A percentile compares a stretch with the other conserved stretches of the same genome.
Conservation (phyloP, 2,113 vertebrate species). For the Ceuthmochares aereus region DNA sequence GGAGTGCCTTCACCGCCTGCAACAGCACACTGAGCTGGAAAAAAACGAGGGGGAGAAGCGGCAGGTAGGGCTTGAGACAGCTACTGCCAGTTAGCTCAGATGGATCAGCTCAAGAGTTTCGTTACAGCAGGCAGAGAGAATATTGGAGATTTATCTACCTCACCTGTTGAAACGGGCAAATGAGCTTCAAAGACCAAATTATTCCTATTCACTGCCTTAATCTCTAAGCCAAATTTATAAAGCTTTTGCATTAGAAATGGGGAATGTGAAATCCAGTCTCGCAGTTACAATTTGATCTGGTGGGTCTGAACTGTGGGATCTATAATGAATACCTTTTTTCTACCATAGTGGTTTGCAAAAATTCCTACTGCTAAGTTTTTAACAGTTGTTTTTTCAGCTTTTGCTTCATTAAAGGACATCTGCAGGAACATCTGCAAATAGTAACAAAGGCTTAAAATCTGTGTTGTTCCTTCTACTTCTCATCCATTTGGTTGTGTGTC, state of each 20-base stretch:
- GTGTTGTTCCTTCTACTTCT: background rate
- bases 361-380: background rate
- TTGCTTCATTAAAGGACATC: background rate
- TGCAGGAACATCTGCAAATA: background rate
- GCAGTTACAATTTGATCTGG: background rate
- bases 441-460: background rate
- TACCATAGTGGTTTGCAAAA: background rate
- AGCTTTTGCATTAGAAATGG: background rate
- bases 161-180: background rate
- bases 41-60: constrained; percentile 84
- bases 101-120: background rate
- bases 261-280: background rate
- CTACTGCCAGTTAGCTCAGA: background rate
- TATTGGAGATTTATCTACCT: background rate
- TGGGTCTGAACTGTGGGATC: background rate
- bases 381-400: background rate
- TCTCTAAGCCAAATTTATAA: background rate
- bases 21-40: constrained; percentile 82
- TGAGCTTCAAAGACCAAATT: background rate
- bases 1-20: constrained; percentile 88
- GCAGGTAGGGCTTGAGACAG: constrained; percentile 79
- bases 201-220: background rate
- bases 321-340: background rate
- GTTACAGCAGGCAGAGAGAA: background rate
- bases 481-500: background rate